Evolutionary conservation across 1,140 invertebrate genomes (phyloP).

Genomic region (Bicyclus anynana): DNA sequence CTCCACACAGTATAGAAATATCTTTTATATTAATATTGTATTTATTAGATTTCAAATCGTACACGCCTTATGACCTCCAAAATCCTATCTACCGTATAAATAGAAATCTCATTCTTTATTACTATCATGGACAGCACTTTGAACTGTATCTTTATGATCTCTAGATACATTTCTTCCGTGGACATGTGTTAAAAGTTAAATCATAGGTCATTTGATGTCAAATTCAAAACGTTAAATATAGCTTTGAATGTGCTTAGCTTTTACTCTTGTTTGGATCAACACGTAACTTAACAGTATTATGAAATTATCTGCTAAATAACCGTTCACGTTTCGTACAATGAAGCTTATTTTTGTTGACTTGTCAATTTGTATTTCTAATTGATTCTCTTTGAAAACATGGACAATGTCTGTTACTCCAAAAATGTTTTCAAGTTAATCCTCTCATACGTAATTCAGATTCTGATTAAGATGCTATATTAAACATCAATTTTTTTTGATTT

Average conservation of each 20-base stretch:
- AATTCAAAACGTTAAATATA: background rate
- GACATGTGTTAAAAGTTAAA: background rate
- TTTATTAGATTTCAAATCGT: slow-evolving; percentile 22
- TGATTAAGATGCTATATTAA: too few species aligned
- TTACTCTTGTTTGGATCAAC: background rate
- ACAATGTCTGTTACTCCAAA: too few species aligned
- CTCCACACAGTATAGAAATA: slow-evolving; percentile 21
- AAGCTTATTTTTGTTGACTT: too few species aligned
- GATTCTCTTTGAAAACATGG: too few species aligned
- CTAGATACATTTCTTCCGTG: slow-evolving; percentile 6
- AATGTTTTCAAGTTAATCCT: too few species aligned
- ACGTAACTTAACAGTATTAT: background rate
- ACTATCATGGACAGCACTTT: background rate
- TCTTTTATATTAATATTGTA: slow-evolving; percentile 17
- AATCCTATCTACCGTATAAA: slow-evolving; percentile 5
- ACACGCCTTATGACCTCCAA: slow-evolving; percentile 22
- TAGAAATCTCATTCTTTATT: background rate
- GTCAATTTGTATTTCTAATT: too few species aligned
- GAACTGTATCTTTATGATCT: slow-evolving; percentile 4
- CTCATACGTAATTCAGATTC: too few species aligned
- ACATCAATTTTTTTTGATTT: too few species aligned
- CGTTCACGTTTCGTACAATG: too few species aligned
- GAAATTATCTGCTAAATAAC: background rate
- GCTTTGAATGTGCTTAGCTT: background rate
- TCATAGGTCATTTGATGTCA: slow-evolving; percentile 10